phyloP scores from a whole-genome alignment of 1,140 invertebrate genomes.

The Thalassaphorura encarpata region DNA sequence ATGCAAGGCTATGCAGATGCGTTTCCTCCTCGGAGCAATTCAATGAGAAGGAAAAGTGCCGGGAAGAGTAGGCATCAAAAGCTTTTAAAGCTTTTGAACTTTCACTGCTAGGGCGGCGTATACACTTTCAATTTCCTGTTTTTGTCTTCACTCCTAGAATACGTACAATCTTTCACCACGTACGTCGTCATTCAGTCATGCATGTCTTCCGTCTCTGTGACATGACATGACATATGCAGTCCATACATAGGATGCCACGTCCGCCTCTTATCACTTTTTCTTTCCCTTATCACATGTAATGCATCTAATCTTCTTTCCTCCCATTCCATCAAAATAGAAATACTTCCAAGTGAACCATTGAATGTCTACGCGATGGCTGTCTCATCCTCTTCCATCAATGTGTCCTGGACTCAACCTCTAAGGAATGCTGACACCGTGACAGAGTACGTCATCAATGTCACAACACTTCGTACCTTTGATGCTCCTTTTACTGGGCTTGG shows the following conservation, averaged over 20 bases:
- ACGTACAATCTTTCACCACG: no score
- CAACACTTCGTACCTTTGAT: constrained; percentile 55
- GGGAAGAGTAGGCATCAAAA: no score
- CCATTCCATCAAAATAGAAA: constrained; percentile 37
- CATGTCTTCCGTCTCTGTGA: background rate
- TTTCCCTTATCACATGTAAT: background rate
- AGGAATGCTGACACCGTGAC: constrained; percentile 52
- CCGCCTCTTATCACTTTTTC: no score
- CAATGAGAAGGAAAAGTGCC: no score
- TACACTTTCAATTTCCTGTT: no score
- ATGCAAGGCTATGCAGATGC: no score
- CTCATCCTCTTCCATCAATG: constrained; percentile 54
- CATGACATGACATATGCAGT: no score
- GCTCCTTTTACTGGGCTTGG: constrained; percentile 30
- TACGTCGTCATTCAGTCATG: no score
- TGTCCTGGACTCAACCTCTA: constrained; percentile 55
- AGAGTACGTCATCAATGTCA: constrained; percentile 60
- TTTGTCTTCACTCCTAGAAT: no score
- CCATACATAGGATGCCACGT: background rate
- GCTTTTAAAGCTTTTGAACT: no score
- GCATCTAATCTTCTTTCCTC: background rate
- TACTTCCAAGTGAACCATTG: constrained; percentile 59
- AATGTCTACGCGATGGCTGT: constrained; percentile 57
- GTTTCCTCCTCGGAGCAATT: no score
- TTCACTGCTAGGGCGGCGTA: no score